Conservation (phyloP, 2,113 vertebrate genomes). For the Micronycteris hirsuta region DNA sequence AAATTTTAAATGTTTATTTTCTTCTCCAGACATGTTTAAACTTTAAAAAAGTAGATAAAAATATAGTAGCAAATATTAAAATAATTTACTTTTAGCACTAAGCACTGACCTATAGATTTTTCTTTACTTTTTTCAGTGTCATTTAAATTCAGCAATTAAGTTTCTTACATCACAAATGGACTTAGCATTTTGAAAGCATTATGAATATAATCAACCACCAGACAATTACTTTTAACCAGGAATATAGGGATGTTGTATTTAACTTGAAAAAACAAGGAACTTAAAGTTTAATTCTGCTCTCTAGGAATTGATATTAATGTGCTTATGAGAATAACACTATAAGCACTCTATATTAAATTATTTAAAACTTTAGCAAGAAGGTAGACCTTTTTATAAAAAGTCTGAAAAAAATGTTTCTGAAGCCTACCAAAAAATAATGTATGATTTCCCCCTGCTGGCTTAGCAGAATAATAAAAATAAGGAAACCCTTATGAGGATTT, state of each 20-base stretch:
- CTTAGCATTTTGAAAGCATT: not conserved
- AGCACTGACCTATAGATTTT: conserved; percentile 30
- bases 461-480: conserved; percentile 59
- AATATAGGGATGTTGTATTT: not conserved
- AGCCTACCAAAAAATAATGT: conserved; percentile 59
- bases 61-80: conserved; percentile 33
- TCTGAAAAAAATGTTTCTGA: conserved; percentile 50
- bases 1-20: conserved; percentile 27
- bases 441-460: conserved; percentile 67
- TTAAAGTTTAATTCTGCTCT: not conserved
- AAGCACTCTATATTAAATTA: conserved; percentile 15
- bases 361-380: not conserved
- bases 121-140: conserved; percentile 52
- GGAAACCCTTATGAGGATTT: conserved; percentile 4
- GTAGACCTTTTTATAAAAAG: conserved; percentile 44
- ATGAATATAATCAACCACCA: not conserved
- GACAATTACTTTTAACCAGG: not conserved
- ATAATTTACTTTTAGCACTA: conserved; percentile 44
- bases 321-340: conserved; percentile 3
- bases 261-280: conserved; percentile 27
- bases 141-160: conserved; percentile 44
- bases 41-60: not conserved
- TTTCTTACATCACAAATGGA: not conserved
- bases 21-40: conserved; percentile 26
- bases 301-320: conserved; percentile 11